phyloP scores from a whole-genome alignment of 2,113 vertebrate species.

The Alouatta palliata region DNA sequence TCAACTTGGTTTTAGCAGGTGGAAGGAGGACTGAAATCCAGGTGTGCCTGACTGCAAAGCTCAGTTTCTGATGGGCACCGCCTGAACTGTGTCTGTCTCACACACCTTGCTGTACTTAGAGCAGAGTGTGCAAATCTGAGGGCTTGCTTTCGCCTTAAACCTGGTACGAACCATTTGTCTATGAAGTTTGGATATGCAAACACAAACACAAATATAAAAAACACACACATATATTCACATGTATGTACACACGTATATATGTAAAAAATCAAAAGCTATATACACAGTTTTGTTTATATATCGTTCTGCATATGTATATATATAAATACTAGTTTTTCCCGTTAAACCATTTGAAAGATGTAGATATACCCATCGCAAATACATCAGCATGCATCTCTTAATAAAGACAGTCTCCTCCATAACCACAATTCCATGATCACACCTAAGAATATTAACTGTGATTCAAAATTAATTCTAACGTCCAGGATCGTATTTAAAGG shows the following conservation, averaged over 20 bases:
- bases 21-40: background rate
- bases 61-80: no score
- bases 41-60: background rate
- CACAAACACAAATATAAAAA: background rate
- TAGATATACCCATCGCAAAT: background rate
- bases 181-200: background rate
- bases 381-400: background rate
- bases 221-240: fast-evolving
- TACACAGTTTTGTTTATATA: background rate
- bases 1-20: background rate
- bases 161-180: background rate
- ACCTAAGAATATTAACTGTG: background rate
- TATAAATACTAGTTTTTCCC: no score
- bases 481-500: background rate
- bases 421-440: background rate
- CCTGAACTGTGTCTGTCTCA: no score
- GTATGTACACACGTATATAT: no score
- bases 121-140: fast-evolving
- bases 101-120: fast-evolving
- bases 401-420: background rate
- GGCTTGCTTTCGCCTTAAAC: background rate
- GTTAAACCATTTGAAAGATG: background rate
- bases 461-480: background rate
- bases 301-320: background rate
- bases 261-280: background rate